A percentile compares a stretch with the other conserved stretches of the same genome.
Conservation (phyloP, 2,888 invertebrate genomes). For the Patella depressa region DNA sequence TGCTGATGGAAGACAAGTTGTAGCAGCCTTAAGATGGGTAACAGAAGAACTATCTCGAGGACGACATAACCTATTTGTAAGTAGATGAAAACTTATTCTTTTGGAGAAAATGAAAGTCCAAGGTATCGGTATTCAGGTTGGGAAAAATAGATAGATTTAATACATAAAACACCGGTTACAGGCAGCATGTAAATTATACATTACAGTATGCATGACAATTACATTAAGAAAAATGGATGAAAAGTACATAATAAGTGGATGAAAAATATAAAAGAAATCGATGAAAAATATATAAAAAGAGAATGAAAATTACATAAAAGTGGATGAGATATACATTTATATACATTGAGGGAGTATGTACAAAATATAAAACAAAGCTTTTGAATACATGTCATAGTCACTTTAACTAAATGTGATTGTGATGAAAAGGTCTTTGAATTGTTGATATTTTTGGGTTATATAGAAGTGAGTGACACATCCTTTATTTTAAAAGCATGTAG, state of each 20-base stretch:
- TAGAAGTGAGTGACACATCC: background rate
- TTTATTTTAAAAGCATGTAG: too few relatives aligned
- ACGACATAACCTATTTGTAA: conserved; percentile 68
- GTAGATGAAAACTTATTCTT: conserved; percentile 26
- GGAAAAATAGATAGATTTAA: background rate
- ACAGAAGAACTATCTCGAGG: conserved; percentile 68
- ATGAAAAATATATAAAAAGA: too few relatives aligned
- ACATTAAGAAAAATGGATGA: too few relatives aligned
- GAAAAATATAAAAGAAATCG: too few relatives aligned
- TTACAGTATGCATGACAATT: background rate
- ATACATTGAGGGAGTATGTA: too few relatives aligned
- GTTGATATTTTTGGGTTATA: background rate
- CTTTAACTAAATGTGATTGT: too few relatives aligned
- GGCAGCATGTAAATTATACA: background rate
- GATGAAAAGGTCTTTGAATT: too few relatives aligned
- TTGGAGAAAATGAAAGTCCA: too few relatives aligned
- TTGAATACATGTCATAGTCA: background rate
- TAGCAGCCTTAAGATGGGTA: conserved; percentile 66
- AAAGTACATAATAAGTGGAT: too few relatives aligned
- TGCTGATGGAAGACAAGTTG: conserved; percentile 64
- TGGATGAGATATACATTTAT: too few relatives aligned
- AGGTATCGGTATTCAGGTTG: background rate
- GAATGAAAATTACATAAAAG: too few relatives aligned
- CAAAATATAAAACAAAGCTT: background rate
- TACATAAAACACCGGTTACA: background rate